Base-by-base conservation (phyloP, 2,797 vertebrate genomes). In the Clarias fuscus region DNA sequence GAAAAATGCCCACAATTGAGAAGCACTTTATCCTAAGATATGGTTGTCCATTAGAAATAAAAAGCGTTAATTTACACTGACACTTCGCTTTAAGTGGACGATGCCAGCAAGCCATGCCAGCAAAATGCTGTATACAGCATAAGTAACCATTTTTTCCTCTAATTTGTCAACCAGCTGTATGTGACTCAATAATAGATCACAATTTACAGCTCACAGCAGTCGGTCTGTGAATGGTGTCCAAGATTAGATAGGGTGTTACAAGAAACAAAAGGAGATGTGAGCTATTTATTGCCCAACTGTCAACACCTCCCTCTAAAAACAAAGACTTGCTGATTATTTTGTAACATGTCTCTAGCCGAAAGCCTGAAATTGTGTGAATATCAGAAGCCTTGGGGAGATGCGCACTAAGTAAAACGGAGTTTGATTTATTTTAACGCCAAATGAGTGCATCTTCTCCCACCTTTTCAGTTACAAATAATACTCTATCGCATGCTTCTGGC, bases 281-380 rank as follows among this genome's bases (percentile, higher is more conserved):
- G 64, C 43, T 82, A 82, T 82, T 82, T 82, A 68, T 82, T 82
- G 62, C 79, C 79, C 64, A 82, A 82, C 24, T 82, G 79, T 67
- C 62, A 82, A 82, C 79, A 82, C 62, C 27, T 78, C 27, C 30
- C 24, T 70, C 77, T 61, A 48, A 71, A 56, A 62, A 48, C 48
- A 22, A 85, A 30, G 33, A 71, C 40, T 64, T 73, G 33, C 72
- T 56, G 48, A 78, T 65, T 81, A 67, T 65, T 67, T 62, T 56
- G 20, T 37, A 40, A n/a, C 40, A 67, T 82, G 62, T 30, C 17
- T 67, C 24, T 27, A 20, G 18, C 17, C 67, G n/a, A 81, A 81
- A 81, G 62, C 30, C 6, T 64, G 33, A 24, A 24, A 30, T 7
- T 82, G 40, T 67, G n/a, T 67, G 24, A 67, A 82, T 48, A 53